phyloP scores from a whole-genome alignment of 2,113 vertebrate species.

The Phoxinus phoxinus region DNA sequence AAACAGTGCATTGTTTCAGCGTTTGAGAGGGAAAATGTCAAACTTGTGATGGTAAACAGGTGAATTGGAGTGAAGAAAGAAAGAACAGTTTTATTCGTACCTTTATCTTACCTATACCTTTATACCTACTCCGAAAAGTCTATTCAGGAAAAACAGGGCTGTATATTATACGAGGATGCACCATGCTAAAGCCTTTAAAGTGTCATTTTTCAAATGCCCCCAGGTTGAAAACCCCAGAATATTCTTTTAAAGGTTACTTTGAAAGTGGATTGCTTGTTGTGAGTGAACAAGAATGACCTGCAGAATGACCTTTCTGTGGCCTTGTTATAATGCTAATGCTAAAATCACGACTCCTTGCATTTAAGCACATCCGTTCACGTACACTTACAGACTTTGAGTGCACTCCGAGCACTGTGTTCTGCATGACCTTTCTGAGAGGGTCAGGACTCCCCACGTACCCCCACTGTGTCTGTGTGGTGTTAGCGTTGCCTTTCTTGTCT shows the following conservation, averaged over 20 bases:
- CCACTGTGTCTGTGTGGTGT: constrained; percentile 72
- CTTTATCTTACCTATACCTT: too few species aligned
- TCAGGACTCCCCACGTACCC: constrained; percentile 24
- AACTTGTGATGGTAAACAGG: too few species aligned
- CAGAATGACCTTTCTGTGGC: not conserved
- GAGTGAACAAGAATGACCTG: not conserved
- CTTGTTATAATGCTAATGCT: not conserved
- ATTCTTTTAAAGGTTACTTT: constrained; percentile 20
- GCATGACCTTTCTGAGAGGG: constrained; percentile 47
- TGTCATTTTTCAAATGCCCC: not conserved
- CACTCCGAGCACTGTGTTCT: constrained; percentile 62
- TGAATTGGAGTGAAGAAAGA: too few species aligned
- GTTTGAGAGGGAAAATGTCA: too few species aligned
- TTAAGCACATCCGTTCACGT: constrained; percentile 1
- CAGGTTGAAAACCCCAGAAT: not conserved
- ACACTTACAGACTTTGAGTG: constrained; percentile 20
- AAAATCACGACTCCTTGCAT: not conserved
- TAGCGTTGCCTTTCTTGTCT: constrained; percentile 65
- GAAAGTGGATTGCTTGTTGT: constrained; percentile 17
- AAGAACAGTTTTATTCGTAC: too few species aligned
- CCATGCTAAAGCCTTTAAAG: not conserved
- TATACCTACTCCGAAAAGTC: too few species aligned
- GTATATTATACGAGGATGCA: not conserved
- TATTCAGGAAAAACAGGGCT: not conserved
- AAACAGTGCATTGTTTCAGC: too few species aligned